Evolutionary conservation across 2,888 invertebrate species (phyloP).

Genomic region (Limnephilus rhombicus): DNA sequence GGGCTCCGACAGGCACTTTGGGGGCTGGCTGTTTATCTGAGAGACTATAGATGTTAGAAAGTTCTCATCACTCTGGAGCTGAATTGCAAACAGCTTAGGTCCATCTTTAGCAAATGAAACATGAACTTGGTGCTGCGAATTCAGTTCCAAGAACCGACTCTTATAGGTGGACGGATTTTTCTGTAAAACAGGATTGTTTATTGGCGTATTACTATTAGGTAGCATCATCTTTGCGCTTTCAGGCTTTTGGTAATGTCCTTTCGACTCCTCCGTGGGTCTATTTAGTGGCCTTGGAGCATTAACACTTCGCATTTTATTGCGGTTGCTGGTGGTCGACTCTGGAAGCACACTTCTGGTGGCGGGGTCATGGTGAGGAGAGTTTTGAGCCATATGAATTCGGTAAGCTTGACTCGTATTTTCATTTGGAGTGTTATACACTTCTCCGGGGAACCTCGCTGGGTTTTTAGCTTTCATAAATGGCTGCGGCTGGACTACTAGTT

Average conservation of each 20-base stretch:
- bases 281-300: constrained; percentile 67
- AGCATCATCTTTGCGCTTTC: not conserved
- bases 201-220: not conserved
- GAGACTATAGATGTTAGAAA: constrained; percentile 84
- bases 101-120: constrained; percentile 90
- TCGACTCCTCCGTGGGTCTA: constrained; percentile 74
- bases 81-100: constrained; percentile 87
- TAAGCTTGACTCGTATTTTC: constrained; percentile 68
- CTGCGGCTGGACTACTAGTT: not conserved
- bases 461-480: not conserved
- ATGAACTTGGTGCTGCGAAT: constrained; percentile 82
- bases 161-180: constrained; percentile 74
- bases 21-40: constrained; percentile 81
- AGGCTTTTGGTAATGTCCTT: constrained; percentile 64
- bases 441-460: not conserved
- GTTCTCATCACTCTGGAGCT: constrained; percentile 80
- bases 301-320: constrained; percentile 61
- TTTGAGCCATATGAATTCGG: constrained; percentile 27
- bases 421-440: not conserved
- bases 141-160: constrained; percentile 73
- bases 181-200: constrained; percentile 61
- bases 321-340: constrained; percentile 69
- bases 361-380: constrained; percentile 32
- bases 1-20: constrained; percentile 81
- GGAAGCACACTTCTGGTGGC: not conserved